Base-by-base conservation (phyloP, 2,888 invertebrate genomes). In the Pheosia gnoma region DNA sequence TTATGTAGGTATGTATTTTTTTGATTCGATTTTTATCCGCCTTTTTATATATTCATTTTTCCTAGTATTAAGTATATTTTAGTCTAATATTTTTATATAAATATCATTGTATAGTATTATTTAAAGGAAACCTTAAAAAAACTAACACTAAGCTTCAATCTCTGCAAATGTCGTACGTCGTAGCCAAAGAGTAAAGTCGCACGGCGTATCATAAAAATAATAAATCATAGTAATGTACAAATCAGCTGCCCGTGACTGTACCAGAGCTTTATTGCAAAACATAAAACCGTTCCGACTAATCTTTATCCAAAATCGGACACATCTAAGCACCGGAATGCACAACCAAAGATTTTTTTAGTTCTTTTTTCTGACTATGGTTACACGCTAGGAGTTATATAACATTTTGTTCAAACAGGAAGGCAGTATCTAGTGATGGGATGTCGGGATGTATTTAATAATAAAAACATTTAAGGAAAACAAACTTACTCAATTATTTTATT, bases 381-480 rank as follows among this genome's bases (percentile, higher is more conserved):
- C 66, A 67, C 61, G 71, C 66, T 63, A 66, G 59, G 65, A 75
- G 74, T 72, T 78, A 60, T 75, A 81, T 83, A 85, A 83, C 81
- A 82, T 85, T 53, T 85, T 84, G 80, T 85, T 81, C 79, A 85
- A 83, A 86, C 85, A 84, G 81, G 83, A 86, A 85, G 75, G 49
- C 25, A 25, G 25, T 25, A 2, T 25, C 25, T 77, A 79, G 77
- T 74, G 54, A 25, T 55, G 55, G 43, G 51, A 11, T n/a, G 47
- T n/a, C 47, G 47, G 43, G 43, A 43, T 9, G 9, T 9, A 43
- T 43, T 9, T 11, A 5, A n/a, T 47, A 47, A n/a, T 7, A 41
- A 7, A 3, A n/a, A 4, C 3, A n/a, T 10, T 49, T 49, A 49
- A 49, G 11, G 10, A 1, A 49, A 49, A 41, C 5, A 41, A 41